Evolutionary conservation across 2,113 vertebrate genomes (phyloP), one percentile per base, ranked within the genome.

Genomic region (Erythrocebus patas): DNA sequence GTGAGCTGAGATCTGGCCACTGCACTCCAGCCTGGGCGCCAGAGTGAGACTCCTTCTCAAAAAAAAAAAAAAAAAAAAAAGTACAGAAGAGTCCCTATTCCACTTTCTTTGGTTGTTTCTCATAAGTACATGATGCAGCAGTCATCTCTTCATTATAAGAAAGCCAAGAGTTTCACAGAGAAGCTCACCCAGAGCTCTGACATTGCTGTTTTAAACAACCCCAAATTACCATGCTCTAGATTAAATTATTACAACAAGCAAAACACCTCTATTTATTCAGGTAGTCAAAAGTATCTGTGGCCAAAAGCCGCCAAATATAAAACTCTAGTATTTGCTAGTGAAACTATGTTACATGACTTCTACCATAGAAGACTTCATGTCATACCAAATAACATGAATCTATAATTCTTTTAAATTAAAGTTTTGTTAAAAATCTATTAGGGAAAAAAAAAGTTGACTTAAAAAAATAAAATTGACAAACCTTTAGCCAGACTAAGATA

Each of bases 311-410:
- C 79, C 72, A 90, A 91, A 96, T 68, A 91, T 10, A 83, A 91
- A 92, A 76, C n/a, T 25, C 27, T 11, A 81, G 27, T 76, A 89
- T 90, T 92, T 87, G 89, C 25, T 76, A 80, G 55, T 92, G 35
- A 87, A 95, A 94, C 81, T 45, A 93, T 38, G 50, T 94, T 93
- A 93, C 20, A 25, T 82, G 64, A 12, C 22, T 81, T 88, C 76
- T 80, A 80, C 13, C 84, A 83, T 9, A 96, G 6, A 89, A 66
- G 55, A 35, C 66, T 85, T 30, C n/a, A 64, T 52, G 73, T 86
- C 73, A 89, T 40, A 94, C 9, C 18, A 95, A 88, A 75, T 82
- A 82, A 91, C 80, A 88, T 45, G 8, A 86, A 80, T 43, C 18
- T 5, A 48, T 45, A 86, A 48, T 45, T 73, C 89, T 86, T 89